Base-by-base conservation (phyloP, 2,797 vertebrate species). In the Spinus olivaceus region DNA sequence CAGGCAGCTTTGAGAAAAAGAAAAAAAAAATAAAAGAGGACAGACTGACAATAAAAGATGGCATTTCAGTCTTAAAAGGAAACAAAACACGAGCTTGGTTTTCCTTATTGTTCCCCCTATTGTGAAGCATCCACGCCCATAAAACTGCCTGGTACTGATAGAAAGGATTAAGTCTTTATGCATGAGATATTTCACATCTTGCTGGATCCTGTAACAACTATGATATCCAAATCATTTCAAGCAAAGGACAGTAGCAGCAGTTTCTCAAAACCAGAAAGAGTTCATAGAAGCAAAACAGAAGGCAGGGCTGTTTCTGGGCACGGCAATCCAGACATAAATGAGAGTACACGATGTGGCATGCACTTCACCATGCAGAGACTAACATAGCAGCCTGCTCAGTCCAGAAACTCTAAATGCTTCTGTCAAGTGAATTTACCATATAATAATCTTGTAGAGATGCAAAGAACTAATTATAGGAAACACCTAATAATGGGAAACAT, bases 401-500 rank as follows among this genome's bases (percentile, higher is more conserved):
- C 57, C 81, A 81, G 65, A 89, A 91, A 54, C 69, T 72, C 72
- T 59, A 86, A 93, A 70, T 39, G 57, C 53, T 89, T 74, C 81
- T 91, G 76, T 91, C 94, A 90, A 86, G 63, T 86, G 28, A 80
- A 66, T 94, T 91, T 91, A 27, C 32, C 51, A 39, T 65, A 35
- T 35, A 79, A 89, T 56, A 69, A 89, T 69, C 79, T 93, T 46
- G 24, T 33, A 66, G 72, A 83, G 22, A 78, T 83, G 76, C 65
- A 86, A 91, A 63, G 47, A 72, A 84, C 78, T 94, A 90, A 95
- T 92, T 90, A 49, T 12, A 76, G 76, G 79, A 92, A 94, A 49
- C 79, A 87, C 37, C 88, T 78, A 82, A 85, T 60, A 95, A 83
- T 35, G 41, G 54, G 57, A 94, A 94, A 92, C 51, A 67, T 64